phyloP scores from a whole-genome alignment of 2,113 vertebrate genomes.

The Climacteris rufus region DNA sequence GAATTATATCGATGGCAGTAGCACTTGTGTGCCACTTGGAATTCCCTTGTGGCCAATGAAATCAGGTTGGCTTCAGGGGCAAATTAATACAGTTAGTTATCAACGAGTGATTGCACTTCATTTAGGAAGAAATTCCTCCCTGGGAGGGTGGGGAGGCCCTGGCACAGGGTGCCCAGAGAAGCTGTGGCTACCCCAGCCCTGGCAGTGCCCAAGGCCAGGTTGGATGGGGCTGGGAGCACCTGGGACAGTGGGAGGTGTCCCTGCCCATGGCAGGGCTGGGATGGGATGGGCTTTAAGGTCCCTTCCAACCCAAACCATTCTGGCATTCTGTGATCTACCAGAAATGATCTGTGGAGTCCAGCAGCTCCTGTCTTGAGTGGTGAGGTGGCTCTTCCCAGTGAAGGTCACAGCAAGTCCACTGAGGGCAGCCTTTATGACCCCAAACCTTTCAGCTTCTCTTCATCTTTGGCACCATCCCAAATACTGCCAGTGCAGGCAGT shows the following conservation, averaged over 20 bases:
- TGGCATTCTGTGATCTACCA: not conserved
- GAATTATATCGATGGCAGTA: not conserved
- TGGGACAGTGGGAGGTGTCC: not conserved
- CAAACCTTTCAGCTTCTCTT: not conserved
- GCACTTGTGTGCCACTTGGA: not conserved
- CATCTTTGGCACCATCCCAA: fast-evolving
- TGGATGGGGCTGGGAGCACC: not conserved
- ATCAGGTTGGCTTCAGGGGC: not conserved
- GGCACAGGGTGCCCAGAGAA: not conserved
- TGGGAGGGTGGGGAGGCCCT: fast-evolving
- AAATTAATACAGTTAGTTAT: not conserved
- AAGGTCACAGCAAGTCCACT: not conserved
- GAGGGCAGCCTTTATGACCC: not conserved
- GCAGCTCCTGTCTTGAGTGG: not conserved
- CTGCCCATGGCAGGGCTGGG: not conserved
- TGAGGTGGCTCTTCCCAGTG: not conserved
- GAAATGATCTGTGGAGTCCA: not conserved
- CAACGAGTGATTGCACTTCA: not conserved
- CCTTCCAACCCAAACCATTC: not conserved
- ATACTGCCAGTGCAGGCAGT: not conserved
- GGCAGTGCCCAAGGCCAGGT: fast-evolving
- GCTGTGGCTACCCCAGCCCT: not conserved
- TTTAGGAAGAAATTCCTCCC: not conserved
- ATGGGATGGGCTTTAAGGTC: fast-evolving
- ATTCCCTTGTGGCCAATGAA: fast-evolving